A percentile compares a stretch with the other conserved stretches of the same genome.
Conservation (phyloP, 2,888 invertebrate species). For the Rhagonycha fulva region DNA sequence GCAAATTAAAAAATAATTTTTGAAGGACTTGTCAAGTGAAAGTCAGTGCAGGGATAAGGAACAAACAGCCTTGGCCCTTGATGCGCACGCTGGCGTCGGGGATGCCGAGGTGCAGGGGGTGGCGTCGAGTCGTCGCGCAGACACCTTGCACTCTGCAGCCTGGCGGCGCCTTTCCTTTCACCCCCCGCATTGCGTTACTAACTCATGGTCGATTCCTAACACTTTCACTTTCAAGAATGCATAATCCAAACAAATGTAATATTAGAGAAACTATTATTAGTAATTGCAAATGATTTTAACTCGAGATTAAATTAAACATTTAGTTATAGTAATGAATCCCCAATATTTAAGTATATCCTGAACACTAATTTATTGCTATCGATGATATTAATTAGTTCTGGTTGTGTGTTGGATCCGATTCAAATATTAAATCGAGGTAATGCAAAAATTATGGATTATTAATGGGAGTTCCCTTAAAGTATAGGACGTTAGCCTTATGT, state of each 20-base stretch:
- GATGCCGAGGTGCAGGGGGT: constrained; percentile 49
- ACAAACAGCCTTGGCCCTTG: constrained; percentile 33
- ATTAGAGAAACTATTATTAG: constrained; percentile 12
- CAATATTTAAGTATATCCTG: background rate
- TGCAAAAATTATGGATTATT: background rate
- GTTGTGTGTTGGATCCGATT: background rate
- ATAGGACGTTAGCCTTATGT: background rate
- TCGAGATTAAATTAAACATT: background rate
- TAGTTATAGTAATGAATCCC: background rate
- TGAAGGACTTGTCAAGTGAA: constrained; percentile 22
- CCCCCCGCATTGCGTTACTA: constrained; percentile 42
- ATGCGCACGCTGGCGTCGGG: constrained; percentile 35
- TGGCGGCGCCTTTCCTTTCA: constrained; percentile 46
- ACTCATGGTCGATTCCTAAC: constrained; percentile 30
- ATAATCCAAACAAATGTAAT: constrained; percentile 20
- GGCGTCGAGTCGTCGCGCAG: constrained; percentile 57
- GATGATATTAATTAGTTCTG: background rate
- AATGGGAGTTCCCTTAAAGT: background rate
- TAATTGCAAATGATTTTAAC: background rate
- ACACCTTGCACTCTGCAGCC: constrained; percentile 57
- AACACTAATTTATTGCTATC: background rate
- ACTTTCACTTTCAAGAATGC: constrained; percentile 29
- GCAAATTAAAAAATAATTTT: constrained; percentile 20
- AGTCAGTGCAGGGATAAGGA: constrained; percentile 31
- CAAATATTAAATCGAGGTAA: background rate